Evolutionary conservation across 2,113 vertebrate genomes (phyloP).

Genomic region (Anarrhichthys ocellatus): DNA sequence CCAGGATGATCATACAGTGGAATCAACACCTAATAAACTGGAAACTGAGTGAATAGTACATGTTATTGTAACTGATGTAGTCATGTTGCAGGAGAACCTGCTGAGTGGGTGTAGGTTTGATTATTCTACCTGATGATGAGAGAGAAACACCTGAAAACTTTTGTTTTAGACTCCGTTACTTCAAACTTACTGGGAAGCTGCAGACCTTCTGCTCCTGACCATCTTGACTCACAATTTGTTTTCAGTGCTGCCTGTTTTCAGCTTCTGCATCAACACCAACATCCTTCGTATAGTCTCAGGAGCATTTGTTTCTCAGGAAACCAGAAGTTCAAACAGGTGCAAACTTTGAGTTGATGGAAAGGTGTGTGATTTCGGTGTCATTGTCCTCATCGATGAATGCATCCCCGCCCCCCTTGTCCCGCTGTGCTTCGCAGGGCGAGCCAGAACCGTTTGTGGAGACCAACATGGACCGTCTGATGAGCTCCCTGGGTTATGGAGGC

Average conservation of each 20-base stretch:
- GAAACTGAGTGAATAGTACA: background rate
- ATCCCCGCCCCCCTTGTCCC: background rate
- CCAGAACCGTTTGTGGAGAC: constrained; percentile 96
- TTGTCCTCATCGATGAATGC: background rate
- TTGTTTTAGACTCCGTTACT: background rate
- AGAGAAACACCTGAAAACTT: background rate
- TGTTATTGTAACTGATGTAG: background rate
- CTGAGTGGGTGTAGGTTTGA: background rate
- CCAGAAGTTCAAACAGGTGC: background rate
- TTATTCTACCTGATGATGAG: background rate
- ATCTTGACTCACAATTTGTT: background rate
- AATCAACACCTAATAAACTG: background rate
- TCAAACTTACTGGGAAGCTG: background rate
- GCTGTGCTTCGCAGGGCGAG: constrained; percentile 86
- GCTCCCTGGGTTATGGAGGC: constrained; percentile 86
- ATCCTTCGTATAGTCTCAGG: background rate
- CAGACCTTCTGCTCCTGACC: background rate
- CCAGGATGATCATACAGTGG: background rate
- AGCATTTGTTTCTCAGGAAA: background rate
- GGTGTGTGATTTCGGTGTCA: background rate
- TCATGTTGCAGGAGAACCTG: background rate
- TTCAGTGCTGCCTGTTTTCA: background rate
- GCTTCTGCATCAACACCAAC: background rate
- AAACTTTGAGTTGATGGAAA: background rate
- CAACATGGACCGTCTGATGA: constrained; percentile 91